Conservation (phyloP, 2,113 vertebrate species). For the Xiphias gladius region DNA sequence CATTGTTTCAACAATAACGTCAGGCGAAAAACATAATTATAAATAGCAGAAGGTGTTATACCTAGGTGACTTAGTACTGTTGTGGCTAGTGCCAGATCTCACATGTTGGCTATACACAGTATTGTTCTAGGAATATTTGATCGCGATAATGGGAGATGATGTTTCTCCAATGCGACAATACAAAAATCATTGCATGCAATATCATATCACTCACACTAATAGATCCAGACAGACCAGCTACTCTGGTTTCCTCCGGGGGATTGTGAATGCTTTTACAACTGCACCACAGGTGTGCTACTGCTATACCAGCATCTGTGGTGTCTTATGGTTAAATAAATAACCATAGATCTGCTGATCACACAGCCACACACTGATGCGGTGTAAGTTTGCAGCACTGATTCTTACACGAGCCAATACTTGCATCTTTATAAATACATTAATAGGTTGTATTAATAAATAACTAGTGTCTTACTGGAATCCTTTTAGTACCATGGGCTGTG, state of each 20-base stretch:
- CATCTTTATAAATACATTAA: conserved; percentile 50
- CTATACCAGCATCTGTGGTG: conserved; percentile 22
- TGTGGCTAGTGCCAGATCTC: not conserved
- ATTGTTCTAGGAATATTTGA: not conserved
- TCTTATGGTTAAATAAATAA: conserved; percentile 25
- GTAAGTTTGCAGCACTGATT: conserved; percentile 23
- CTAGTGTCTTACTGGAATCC: conserved; percentile 5
- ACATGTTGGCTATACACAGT: too few relatives aligned
- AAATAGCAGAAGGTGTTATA: not conserved
- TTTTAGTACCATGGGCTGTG: conserved; percentile 1
- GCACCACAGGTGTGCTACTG: conserved; percentile 1
- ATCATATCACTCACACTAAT: not conserved
- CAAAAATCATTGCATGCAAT: not conserved
- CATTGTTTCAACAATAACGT: not conserved
- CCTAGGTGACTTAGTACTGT: not conserved
- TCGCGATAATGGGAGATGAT: not conserved
- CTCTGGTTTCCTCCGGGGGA: not conserved
- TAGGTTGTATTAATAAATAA: conserved; percentile 44
- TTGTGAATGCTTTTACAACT: not conserved
- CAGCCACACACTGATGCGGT: not conserved
- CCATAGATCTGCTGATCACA: conserved; percentile 8
- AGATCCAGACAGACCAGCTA: not conserved
- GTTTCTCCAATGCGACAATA: not conserved
- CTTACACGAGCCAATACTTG: conserved; percentile 9
- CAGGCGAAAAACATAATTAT: not conserved